Conservation (phyloP, 2,888 invertebrate species). For the Arge pagana region DNA sequence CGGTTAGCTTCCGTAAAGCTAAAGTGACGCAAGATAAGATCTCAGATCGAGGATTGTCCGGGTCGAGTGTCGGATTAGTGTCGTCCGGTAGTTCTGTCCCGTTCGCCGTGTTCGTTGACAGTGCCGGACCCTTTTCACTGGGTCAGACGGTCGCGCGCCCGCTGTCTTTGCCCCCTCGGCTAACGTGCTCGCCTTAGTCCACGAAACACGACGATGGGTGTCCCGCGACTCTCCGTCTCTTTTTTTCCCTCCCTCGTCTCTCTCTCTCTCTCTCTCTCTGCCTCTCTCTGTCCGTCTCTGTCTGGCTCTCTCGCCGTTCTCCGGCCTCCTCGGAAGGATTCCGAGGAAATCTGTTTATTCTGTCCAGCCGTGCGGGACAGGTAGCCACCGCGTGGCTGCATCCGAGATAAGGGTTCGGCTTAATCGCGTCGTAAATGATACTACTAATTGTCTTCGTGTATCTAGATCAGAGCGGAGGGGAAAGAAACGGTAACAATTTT, state of each 20-base stretch:
- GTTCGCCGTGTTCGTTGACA: constrained; percentile 26
- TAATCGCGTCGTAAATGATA: too few species aligned
- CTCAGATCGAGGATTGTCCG: constrained; percentile 31
- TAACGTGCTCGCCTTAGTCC: constrained; percentile 32
- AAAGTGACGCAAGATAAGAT: constrained; percentile 36
- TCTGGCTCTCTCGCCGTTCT: not conserved
- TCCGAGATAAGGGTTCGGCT: too few species aligned
- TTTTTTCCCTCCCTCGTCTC: constrained; percentile 6
- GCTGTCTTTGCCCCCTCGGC: constrained; percentile 37
- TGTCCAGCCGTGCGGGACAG: constrained; percentile 24
- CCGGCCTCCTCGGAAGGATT: constrained; percentile 21
- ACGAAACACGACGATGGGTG: not conserved
- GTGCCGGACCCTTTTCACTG: constrained; percentile 30
- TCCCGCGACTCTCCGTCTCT: not conserved
- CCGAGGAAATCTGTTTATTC: constrained; percentile 48
- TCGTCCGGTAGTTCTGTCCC: constrained; percentile 32
- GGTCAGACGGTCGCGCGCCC: constrained; percentile 46
- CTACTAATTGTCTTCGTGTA: too few species aligned
- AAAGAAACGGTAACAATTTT: too few species aligned
- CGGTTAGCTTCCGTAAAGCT: constrained; percentile 14
- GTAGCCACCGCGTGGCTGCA: constrained; percentile 4
- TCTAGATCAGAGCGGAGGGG: too few species aligned
- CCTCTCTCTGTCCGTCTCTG: constrained; percentile 20
- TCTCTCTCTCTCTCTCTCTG: constrained; percentile 21
- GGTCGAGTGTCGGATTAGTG: constrained; percentile 47